Conservation (phyloP, 2,797 vertebrate species). For the Momotus momota region DNA sequence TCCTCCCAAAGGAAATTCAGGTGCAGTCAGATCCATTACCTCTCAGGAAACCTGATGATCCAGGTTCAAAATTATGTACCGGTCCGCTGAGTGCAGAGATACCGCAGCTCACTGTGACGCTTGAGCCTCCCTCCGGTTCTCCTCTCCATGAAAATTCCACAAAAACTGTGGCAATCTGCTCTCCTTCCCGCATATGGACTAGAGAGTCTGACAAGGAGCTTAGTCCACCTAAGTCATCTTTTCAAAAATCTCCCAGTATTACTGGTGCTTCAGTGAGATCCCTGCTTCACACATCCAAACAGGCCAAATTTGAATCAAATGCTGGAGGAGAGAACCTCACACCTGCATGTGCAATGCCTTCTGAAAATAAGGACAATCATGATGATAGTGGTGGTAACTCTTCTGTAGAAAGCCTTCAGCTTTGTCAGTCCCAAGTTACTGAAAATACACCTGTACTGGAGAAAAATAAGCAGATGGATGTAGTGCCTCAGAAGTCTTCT, state of each 20-base stretch:
- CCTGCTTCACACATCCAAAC: background rate
- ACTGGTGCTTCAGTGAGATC: background rate
- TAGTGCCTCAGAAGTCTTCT: background rate
- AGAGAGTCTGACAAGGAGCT: background rate
- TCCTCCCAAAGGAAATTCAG: background rate
- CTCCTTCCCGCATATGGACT: background rate
- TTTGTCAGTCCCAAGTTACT: background rate
- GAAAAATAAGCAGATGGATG: background rate
- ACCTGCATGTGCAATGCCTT: background rate
- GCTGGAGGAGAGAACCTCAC: background rate
- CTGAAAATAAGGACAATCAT: background rate
- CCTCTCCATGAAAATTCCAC: background rate
- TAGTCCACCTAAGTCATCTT: slow-evolving; percentile 67
- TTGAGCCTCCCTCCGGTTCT: background rate
- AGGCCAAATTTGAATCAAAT: background rate
- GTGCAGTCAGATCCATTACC: background rate
- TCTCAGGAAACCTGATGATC: background rate
- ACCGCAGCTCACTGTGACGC: background rate
- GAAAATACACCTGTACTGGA: background rate
- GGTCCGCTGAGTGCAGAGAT: background rate
- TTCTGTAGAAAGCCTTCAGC: background rate
- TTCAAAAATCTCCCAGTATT: background rate
- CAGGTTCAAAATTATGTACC: background rate
- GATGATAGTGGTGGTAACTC: background rate
- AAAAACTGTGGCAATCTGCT: background rate